Evolutionary conservation across 2,113 vertebrate species (phyloP), one percentile per base, ranked within the genome.

Genomic region (Sceloporus tristichus): DNA sequence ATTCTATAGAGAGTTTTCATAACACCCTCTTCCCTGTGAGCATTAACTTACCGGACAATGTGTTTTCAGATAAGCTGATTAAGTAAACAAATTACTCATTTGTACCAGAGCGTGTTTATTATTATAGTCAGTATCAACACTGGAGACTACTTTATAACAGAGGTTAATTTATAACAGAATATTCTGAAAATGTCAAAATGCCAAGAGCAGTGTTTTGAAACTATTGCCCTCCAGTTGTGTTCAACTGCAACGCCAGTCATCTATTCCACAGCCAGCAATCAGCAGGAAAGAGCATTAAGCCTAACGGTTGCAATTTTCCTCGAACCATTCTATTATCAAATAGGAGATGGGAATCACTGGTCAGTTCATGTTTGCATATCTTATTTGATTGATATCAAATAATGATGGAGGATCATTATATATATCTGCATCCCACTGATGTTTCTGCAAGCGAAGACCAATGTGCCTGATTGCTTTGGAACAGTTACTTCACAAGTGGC

Each of bases 61-160:
- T 84, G 66, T 71, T 40, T 53, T 71, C 66, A 54, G 82, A 84
- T n/a, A 83, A 48, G 25, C 66, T 71, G 29, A 84, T 73, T 84
- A 54, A 73, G 21, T 54, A 54, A 71, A 73, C 59, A 62, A 21
- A 80, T 80, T n/a, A 59, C 54, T 80, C 79, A 80, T 59, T 62
- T 18, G 18, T 59, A 19, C 29, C 16, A 18, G 78, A 79, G 18
- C 8, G n/a, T 80, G 54, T 53, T 80, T 80, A n/a, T 62, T 62
- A 73, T 73, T 27, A 80, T 38, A n/a, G 16, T 10, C n/a, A 56
- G 18, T 29, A 62, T 29, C 79, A 80, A 80, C 29, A 18, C 56
- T 79, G 56, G 14, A 79, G 54, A 29, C 53, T 59, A 59, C 5
- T 59, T 48, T n/a, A 79, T 19, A 59, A 56, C 54, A n/a, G 8